Conservation (phyloP, 64 coral and sea anemone genomes). For the Stylophora pistillata region DNA sequence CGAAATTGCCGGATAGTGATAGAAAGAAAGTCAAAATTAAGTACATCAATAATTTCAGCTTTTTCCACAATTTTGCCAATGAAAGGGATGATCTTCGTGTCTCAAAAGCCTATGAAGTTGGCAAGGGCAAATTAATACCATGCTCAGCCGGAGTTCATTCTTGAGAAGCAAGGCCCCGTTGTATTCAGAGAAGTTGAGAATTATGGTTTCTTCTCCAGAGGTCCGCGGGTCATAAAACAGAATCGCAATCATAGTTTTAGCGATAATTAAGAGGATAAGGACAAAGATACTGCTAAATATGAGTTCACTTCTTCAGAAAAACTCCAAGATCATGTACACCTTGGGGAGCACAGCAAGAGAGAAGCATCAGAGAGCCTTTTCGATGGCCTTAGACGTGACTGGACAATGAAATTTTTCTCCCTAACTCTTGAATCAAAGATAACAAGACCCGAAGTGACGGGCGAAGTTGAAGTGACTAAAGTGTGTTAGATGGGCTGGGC, state of each 20-base stretch:
- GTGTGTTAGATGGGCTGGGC: constrained; percentile 4
- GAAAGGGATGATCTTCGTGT: constrained; percentile 45
- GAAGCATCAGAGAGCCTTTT: too few species aligned
- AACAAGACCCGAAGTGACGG: too few species aligned
- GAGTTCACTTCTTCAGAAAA: neutral
- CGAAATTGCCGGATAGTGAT: neutral
- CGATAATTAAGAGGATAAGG: neutral
- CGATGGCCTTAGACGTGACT: too few species aligned
- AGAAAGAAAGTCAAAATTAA: constrained; percentile 3
- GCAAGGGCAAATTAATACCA: constrained; percentile 24
- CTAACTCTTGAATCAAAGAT: too few species aligned
- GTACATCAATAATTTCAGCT: constrained; percentile 29
- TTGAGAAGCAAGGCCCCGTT: neutral
- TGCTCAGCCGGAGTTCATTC: neutral
- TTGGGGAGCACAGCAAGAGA: too few species aligned
- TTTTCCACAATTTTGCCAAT: constrained; percentile 46
- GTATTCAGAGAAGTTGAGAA: neutral
- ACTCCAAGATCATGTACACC: too few species aligned
- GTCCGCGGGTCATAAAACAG: constrained; percentile 14
- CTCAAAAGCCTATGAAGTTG: constrained; percentile 44
- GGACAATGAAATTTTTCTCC: too few species aligned
- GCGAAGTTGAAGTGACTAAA: neutral
- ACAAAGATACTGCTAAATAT: neutral
- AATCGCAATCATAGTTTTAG: neutral
- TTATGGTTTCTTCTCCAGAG: constrained; percentile 9